Base-by-base conservation (phyloP, 2,888 invertebrate genomes). In the Heteromurus nitidus region DNA sequence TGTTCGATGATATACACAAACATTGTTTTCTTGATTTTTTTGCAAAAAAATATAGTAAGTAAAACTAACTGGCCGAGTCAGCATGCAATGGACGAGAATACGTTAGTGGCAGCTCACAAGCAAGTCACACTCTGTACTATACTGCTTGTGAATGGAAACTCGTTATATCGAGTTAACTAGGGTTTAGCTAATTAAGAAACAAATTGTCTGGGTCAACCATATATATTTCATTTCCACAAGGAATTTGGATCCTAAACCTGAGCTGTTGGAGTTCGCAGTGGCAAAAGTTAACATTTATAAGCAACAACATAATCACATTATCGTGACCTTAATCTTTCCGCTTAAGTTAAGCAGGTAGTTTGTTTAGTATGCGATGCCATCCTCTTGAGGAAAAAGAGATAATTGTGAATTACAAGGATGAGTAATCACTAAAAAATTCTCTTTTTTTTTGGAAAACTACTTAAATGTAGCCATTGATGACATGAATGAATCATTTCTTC, bases 341-440 rank as follows among this genome's bases (percentile, higher is more conserved):
- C 28, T 28, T 44, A 24, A 24, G 24, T 65, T 20, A 55, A 47
- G n/a, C n/a, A 47, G 47, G 47, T 5, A n/a, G n/a, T n/a, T 13
- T 47, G 47, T 47, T 9, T 9, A 36, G 36, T 36, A n/a, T n/a
- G 2, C 20, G 31, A 64, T 64, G 1, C 20, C 28, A 2, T 64
- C 11, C 26, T 20, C 36, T 13, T 36, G 64, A 36, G 22, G 42
- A 18, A 31, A 64, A 64, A 42, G 28, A 18, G 18, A 64, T 36
- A 64, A 64, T 64, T 20, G 28, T 26, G 3, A 67, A 67, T 47
- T 36, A 28, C 42, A 42, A 64, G 22, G 64, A 64, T 64, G 64
- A 64, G 22, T 64, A 42, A 64, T 64, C 24, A 7, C 55, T n/a
- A 55, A 11, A 47, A 47, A 47, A 47, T n/a, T 47, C n/a, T 20